Evolutionary conservation across 2,888 invertebrate species (phyloP), one percentile per base, ranked within the genome.

Genomic region (Clivina fossor): DNA sequence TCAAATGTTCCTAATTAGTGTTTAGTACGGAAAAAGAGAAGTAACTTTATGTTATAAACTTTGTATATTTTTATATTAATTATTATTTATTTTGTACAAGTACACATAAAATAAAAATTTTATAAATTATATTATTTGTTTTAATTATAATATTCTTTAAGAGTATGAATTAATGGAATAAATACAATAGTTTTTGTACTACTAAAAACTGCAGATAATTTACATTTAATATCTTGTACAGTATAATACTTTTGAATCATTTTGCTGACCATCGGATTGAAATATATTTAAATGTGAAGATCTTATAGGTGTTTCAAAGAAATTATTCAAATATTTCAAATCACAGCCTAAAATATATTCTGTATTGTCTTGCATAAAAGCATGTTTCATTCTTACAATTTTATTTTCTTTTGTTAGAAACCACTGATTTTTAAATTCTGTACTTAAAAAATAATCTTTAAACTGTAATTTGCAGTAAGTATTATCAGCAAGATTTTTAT

Each of bases 371-470:
- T 32, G 11, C 4, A 19, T 18, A 38, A 38, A 13, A 38, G 4
- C 9, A 15, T 38, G 16, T 26, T 9, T 26, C 20, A 15, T 16
- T 13, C n/a, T n/a, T 4, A 30, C 19, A 44, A 44, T 24, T 26
- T 44, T 5, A 44, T 44, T 24, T 24, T 44, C 19, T 24, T 44
- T 30, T 13, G 38, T 38, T 13, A 46, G 19, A 37, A 54, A 54
- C 46, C 46, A 46, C 30, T 54, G 44, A 32, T 46, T 20, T 15
- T 30, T 4, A 2, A 18, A 9, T n/a, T 32, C 22, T 9, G 4
- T 9, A 47, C 11, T 16, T 9, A 32, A 47, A 3, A 33, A n/a
- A 47, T 9, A 19, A 33, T 33, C 16, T 3, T 11, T 3, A 5
- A 28, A 5, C 26, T 9, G 3, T 20, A 18, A 24, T 26, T 3